Base-by-base conservation (phyloP, 2,888 invertebrate genomes). In the Meiosimyza platycephala region DNA sequence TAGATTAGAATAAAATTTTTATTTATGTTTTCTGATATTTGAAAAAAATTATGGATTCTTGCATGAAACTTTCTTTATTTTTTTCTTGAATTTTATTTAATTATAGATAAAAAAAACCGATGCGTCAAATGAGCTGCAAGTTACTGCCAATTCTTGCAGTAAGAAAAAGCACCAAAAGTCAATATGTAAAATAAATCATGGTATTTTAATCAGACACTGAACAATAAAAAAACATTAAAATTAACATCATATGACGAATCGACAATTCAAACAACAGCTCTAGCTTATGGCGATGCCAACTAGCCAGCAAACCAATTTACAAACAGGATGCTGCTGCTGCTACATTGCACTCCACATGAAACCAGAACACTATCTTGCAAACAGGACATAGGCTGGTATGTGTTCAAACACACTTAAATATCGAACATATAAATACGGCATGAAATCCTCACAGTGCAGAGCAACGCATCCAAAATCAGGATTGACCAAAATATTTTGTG, bases 401-500 rank as follows among this genome's bases (percentile, higher is more conserved):
- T 71, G n/a, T 57, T 40, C 51, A 57, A 65, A 57, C 71, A 71
- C 55, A 65, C 33, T 50, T 65, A 28, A 28, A 28, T 28, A 28
- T 65, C 40, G 9, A 40, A 40, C 40, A 40, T 40, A 40, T 65
- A 57, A 59, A 71, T 48, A 65, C 57, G 33, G 33, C 54, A 33
- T 16, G 66, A 75, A 74, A 9, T 40, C 40, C 40, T 40, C 40
- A 40, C 64, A 75, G 64, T 64, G 80, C 82, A 79, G 80, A 79
- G 80, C 80, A 80, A 80, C 77, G 81, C 71, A 72, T 57, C 65
- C 81, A 80, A 83, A 59, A 55, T 65, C 57, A 22, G 55, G 65
- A 83, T 82, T 83, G 82, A 85, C 84, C 84, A 85, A 85, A 84
- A 85, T 85, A 85, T 84, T 85, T 84, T 85, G 85, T 84, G 84